phyloP scores from a whole-genome alignment of 37 sponge, comb jelly and placozoan genomes.

The Beroe ovata region DNA sequence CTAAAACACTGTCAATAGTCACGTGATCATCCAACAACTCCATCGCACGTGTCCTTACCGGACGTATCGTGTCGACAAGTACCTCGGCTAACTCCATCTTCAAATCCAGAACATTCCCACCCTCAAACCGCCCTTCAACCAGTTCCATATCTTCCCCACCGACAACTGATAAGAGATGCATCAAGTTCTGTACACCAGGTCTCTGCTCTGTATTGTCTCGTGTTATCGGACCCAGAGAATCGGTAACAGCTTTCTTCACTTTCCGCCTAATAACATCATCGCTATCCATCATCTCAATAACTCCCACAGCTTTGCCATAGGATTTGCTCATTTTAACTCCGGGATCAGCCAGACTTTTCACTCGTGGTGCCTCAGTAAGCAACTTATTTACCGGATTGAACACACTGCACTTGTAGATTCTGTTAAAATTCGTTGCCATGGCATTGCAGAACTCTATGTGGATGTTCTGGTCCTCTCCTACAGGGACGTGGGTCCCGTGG shows the following conservation, averaged over 20 bases:
- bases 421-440: conserved; percentile 15
- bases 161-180: conserved; percentile 26
- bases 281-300: background rate
- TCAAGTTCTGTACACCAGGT: conserved; percentile 12
- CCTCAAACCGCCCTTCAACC: background rate
- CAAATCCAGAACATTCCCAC: background rate
- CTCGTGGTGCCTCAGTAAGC: background rate
- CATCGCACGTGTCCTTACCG: background rate
- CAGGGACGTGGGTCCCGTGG: conserved; percentile 24
- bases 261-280: conserved; percentile 34
- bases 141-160: background rate
- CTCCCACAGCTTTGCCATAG: conserved; percentile 2
- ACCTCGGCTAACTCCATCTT: conserved; percentile 3
- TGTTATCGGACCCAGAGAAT: conserved; percentile 8
- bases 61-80: background rate
- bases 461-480: conserved; percentile 42
- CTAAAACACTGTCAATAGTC: background rate
- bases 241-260: conserved; percentile 46
- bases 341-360: conserved; percentile 40
- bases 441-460: conserved; percentile 45
- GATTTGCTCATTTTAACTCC: conserved; percentile 22
- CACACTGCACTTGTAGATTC: background rate
- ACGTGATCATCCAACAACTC: background rate
- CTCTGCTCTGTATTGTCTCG: background rate
- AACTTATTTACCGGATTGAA: background rate